Percentiles rank a stretch among this genome's conserved stretches.
These are phyloP conservation scores for Hirtodrosophila trivittata DNA, from an alignment of 2,888 invertebrate genomes.

Conservation along the genomic window DNA sequence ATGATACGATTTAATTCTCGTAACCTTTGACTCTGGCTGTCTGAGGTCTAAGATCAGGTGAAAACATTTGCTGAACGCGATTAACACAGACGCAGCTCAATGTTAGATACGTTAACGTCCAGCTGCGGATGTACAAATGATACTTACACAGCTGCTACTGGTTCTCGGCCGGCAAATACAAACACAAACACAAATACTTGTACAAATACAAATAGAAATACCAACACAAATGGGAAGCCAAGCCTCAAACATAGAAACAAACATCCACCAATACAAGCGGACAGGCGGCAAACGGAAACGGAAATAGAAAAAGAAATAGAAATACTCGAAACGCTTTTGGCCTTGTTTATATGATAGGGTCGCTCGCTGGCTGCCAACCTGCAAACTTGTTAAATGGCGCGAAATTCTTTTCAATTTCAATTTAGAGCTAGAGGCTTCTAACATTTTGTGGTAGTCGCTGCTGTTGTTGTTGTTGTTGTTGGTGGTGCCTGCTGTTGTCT, in stretches of 20 bases:
- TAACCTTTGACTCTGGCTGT: too few relatives aligned
- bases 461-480: slow-evolving; percentile 5
- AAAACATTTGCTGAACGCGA: not conserved
- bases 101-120: not conserved
- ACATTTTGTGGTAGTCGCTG: slow-evolving; percentile 23
- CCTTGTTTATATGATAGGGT: slow-evolving; percentile 14
- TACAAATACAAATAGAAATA: slow-evolving; percentile 5
- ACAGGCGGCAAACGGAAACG: slow-evolving; percentile 6
- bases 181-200: slow-evolving; percentile 22
- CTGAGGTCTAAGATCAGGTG: too few relatives aligned
- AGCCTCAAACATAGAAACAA: not conserved
- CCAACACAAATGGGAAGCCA: not conserved
- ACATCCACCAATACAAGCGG: not conserved
- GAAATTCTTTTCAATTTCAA: slow-evolving; percentile 66
- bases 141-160: slow-evolving; percentile 21
- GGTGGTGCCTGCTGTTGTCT: slow-evolving; percentile 29
- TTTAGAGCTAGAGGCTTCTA: slow-evolving; percentile 49
- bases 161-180: slow-evolving; percentile 27
- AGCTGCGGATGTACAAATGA: not conserved
- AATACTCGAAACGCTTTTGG: slow-evolving; percentile 36
- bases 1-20: too few relatives aligned
- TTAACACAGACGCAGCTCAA: not conserved
- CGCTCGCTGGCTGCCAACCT: slow-evolving; percentile 23
- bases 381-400: slow-evolving; percentile 62
- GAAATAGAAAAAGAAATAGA: slow-evolving; percentile 6